Conservation (phyloP, 1,140 invertebrate genomes). For the Platyscapa corneri region DNA sequence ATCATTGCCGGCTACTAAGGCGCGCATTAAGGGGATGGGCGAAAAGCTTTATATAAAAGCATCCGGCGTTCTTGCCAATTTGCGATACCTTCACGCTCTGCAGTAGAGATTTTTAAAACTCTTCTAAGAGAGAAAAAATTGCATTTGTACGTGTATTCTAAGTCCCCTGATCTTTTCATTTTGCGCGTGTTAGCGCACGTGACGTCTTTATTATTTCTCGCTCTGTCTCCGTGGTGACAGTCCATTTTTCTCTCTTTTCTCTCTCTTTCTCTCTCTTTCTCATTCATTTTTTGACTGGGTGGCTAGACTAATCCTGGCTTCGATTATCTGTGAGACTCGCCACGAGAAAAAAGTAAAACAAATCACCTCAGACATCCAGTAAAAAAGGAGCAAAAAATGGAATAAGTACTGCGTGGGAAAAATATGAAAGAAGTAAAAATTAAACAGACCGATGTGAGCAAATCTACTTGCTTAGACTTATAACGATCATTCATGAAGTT, state of each 20-base stretch:
- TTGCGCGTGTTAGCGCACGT: neutral
- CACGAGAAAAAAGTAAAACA: neutral
- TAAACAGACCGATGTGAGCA: neutral
- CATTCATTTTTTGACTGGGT: neutral
- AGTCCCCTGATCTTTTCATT: neutral
- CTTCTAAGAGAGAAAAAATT: neutral
- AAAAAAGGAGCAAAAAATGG: too few species aligned
- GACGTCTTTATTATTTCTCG: constrained; percentile 47
- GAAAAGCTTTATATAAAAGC: constrained; percentile 45
- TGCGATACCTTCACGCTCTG: neutral
- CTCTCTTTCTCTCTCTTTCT: too few species aligned
- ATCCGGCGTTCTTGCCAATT: constrained; percentile 16
- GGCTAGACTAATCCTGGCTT: constrained; percentile 19
- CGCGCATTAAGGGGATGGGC: neutral
- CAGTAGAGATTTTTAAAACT: constrained; percentile 21
- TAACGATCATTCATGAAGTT: neutral
- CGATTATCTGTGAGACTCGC: constrained; percentile 6
- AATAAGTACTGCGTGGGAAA: neutral
- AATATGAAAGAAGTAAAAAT: neutral
- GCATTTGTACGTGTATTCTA: neutral
- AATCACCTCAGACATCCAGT: neutral
- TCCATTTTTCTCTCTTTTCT: neutral
- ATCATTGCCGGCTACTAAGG: constrained; percentile 34
- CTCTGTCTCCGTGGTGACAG: neutral
- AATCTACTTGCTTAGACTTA: neutral